These are phyloP conservation scores for Miniopterus natalensis DNA, from an alignment of 2,113 vertebrate genomes.

Conservation along the genomic window DNA sequence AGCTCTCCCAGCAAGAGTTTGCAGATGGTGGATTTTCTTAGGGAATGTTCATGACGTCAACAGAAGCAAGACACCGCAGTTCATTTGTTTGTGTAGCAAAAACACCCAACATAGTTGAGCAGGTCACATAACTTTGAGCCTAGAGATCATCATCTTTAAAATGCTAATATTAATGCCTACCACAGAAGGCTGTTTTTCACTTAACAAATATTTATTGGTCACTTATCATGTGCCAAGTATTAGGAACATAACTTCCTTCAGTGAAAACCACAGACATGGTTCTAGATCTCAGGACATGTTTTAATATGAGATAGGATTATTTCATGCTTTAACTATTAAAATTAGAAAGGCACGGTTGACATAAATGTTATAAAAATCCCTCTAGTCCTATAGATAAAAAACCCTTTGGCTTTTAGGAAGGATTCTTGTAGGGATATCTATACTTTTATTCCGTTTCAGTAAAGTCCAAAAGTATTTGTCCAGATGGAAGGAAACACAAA, in stretches of 20 bases:
- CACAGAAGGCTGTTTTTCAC: background rate
- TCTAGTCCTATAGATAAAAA: background rate
- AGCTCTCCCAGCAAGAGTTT: background rate
- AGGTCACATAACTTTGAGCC: background rate
- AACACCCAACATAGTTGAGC: background rate
- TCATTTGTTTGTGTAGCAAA: background rate
- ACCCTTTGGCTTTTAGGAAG: background rate
- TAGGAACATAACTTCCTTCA: background rate
- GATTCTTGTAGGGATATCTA: background rate
- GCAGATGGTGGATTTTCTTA: background rate
- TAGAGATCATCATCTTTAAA: background rate
- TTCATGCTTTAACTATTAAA: background rate
- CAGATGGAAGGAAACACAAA: background rate
- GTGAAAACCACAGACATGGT: background rate
- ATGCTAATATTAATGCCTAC: background rate
- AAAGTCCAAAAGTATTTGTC: background rate
- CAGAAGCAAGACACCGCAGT: background rate
- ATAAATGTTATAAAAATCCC: background rate
- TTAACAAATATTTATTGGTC: background rate
- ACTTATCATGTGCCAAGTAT: background rate
- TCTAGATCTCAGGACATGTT: background rate
- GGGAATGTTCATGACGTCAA: background rate
- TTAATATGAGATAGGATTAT: background rate
- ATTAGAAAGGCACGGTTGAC: background rate
- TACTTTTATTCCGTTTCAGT: background rate